Base-by-base conservation (phyloP, 2,797 vertebrate species). In the Phrynocephalus forsythii region DNA sequence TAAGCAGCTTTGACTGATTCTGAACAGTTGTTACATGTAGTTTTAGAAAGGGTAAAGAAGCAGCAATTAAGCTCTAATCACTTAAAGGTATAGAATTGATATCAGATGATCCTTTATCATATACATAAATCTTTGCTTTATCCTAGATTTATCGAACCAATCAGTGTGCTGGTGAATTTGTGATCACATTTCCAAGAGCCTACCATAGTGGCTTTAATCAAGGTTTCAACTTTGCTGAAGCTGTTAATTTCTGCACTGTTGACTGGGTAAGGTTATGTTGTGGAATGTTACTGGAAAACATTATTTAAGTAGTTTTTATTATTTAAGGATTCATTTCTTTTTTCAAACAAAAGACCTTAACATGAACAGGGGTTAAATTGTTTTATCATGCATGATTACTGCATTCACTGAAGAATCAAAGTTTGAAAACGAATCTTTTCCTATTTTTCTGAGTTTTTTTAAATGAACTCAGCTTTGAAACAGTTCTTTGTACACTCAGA, bases 171-270 rank as follows among this genome's bases (percentile, higher is more conserved):
- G 99, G 99, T 1, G 99, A 99, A 96, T 99, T 99, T 93, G 99
- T 99, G 83, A 99, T 99, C 95, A 99, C 99, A 13, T 99, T 99
- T 88, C 99, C 99, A 60, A 97, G 99, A 97, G 98, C 99, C 76
- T 99, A 99, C 93, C 99, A 99, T 96, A 99, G 99, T 48, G 99
- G 99, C 80, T 99, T 99, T 95, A 99, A 99, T 95, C 99, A 99
- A 95, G 99, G 99, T n/a, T 99, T 99, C 95, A 99, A 99, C 97
- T 99, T 99, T 89, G 99, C 99, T 50, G 99, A 99, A 94, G 99
- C 99, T 11, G 99, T 99, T 84, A 99, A 99, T 95, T 99, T 99
- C 96, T 99, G 98, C 94, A 99, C 99, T 26, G 97, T 98, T 89
- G 99, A 99, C 85, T 99, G 99, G 99, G 99, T 99, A 97, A 82